Evolutionary conservation across 2,113 vertebrate genomes (phyloP).

Genomic region (Notechis scutatus): DNA sequence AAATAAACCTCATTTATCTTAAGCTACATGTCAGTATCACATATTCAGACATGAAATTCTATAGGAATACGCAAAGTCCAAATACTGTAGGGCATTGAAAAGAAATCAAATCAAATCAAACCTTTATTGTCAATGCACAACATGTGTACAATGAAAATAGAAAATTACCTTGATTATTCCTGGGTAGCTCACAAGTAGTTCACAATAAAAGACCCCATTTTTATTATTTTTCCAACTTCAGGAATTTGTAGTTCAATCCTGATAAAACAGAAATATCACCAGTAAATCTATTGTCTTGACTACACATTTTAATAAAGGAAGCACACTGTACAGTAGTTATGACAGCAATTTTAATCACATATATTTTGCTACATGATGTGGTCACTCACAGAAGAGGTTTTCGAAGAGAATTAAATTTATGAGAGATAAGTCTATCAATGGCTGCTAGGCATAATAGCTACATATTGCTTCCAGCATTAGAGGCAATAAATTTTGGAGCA

Average conservation of each 20-base stretch:
- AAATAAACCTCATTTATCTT: conserved; percentile 12
- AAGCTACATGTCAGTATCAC: not conserved
- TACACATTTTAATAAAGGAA: not conserved
- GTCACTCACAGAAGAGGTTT: not conserved
- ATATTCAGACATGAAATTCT: not conserved
- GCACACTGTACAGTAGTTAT: not conserved
- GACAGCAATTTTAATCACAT: not conserved
- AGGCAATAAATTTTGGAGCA: not conserved
- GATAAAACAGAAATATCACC: not conserved
- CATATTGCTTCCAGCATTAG: not conserved
- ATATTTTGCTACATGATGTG: not conserved
- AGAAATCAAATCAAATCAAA: too few relatives aligned
- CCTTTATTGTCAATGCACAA: too few relatives aligned
- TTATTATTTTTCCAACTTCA: not conserved
- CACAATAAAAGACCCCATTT: rapidly evolving
- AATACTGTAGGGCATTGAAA: not conserved
- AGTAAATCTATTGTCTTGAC: not conserved
- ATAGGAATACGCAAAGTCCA: not conserved
- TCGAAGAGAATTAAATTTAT: not conserved
- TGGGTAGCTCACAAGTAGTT: not conserved
- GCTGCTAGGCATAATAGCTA: not conserved
- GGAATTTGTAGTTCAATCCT: not conserved
- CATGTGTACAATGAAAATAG: too few relatives aligned
- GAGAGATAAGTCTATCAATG: not conserved
- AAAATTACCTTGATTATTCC: not conserved